phyloP scores from a whole-genome alignment of 2,113 vertebrate species.

The Cryptotis parvus region DNA sequence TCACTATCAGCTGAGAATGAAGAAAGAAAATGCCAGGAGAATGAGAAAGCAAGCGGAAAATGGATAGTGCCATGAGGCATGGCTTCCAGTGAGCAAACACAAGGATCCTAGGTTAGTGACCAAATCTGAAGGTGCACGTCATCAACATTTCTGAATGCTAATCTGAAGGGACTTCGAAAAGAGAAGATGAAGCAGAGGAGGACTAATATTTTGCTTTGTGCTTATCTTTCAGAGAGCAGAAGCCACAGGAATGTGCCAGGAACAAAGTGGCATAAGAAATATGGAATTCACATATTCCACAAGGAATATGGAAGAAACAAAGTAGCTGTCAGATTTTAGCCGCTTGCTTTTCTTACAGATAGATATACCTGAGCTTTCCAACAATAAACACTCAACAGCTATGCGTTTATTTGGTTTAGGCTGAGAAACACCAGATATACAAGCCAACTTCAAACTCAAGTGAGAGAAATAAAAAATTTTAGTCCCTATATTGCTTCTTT shows the following conservation, averaged over 20 bases:
- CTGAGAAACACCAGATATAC: neutral
- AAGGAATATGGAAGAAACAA: no score
- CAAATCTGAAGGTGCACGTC: neutral
- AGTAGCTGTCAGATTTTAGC: neutral
- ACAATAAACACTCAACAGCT: neutral
- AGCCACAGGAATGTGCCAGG: neutral
- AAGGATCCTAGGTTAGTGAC: neutral
- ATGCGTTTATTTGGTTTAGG: neutral
- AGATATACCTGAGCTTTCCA: neutral
- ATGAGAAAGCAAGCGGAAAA: neutral
- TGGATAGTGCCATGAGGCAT: neutral
- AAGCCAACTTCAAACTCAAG: neutral
- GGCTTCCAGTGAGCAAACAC: neutral
- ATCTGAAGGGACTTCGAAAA: neutral
- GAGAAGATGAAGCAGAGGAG: neutral
- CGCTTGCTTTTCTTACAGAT: neutral
- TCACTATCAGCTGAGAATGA: neutral
- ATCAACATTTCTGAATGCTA: neutral
- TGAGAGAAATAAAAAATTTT: constrained; percentile 3
- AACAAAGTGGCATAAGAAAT: no score
- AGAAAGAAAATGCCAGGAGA: neutral
- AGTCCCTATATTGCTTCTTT: neutral
- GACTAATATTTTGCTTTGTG: neutral
- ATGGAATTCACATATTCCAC: no score
- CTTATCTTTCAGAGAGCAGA: neutral